Base-by-base conservation (phyloP, 2,113 vertebrate genomes). In the Mastomys natalensis region DNA sequence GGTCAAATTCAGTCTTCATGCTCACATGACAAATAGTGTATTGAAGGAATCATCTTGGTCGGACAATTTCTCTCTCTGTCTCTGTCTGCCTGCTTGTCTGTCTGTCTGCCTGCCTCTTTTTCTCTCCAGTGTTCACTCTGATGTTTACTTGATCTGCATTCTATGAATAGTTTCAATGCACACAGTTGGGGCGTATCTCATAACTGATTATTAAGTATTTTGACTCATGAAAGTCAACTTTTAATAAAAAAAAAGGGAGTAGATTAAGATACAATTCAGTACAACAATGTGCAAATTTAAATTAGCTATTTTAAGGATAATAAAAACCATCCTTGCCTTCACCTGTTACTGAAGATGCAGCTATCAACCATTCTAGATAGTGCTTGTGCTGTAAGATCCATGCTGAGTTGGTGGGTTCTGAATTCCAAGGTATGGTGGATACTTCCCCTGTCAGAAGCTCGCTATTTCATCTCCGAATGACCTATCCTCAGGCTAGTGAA, bases 231-330 rank as follows among this genome's bases (percentile, higher is more conserved):
- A 96, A 89, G 48, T 62, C 53, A 86, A 85, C 55, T 91, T 11
- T 89, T 95, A 62, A 53, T 77, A 53, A 86, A 89, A 91, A 55
- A 70, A 88, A 94, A 90, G n/a, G 74, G 93, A 88, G 22, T 70
- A 58, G 21, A 84, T 94, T 22, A 95, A 88, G 72, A 64, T 13
- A 51, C 81, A 95, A 85, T 1, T 5, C 7, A 82, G 34, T 5
- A 82, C 91, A 91, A 92, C 29, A 70, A 2, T 72, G 37, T 68
- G 31, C 15, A 34, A 15, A 34, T 68, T 34, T 68, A 68, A 68
- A 66, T 66, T 66, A 15, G 64, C 64, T 68, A 34, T 68, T 34
- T 13, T 34, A 16, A 68, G 13, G 12, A 13, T 15, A 68, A 16
- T 68, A 68, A 68, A 34, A 68, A 34, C 12, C 66, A 15, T 68